Base-by-base conservation (phyloP, 2,888 invertebrate genomes). In the Neocrepidodera transversa region DNA sequence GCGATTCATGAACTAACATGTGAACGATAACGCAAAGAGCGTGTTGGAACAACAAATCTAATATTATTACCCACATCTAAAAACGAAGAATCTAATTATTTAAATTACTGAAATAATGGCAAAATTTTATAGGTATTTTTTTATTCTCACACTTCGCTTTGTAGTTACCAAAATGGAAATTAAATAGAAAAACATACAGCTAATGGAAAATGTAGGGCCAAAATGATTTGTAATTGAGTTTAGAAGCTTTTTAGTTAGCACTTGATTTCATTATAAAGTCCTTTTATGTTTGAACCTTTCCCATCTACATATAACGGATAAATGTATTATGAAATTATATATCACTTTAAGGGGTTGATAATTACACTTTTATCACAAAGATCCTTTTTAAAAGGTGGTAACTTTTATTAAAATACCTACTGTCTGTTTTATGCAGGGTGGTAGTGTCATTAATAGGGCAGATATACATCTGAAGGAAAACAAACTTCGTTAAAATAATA, bases 271-370 rank as follows among this genome's bases (percentile, higher is more conserved):
- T 76, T 76, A 76, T 62, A 58, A 64, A 68, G 66, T 65, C 73
- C 75, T 75, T 77, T 76, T 73, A 73, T 73, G 74, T 72, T 65
- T 65, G 64, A 71, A 68, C 71, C 74, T 69, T 75, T 71, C 68
- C 73, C 69, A 71, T 71, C 74, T 73, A 71, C 73, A 73, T 73
- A 72, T 71, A 74, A 74, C 73, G 70, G 68, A 71, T 74, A 74
- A 73, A 75, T 74, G 64, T 74, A 73, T 76, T 76, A 76, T 75
- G 71, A 74, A 74, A 76, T 76, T 76, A 75, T 65, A 68, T 73
- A 68, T 69, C 69, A 71, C 72, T 74, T 72, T 70, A 75, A 72
- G 74, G 74, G 75, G 72, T 68, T 71, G 66, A 70, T 75, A 76
- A 74, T 70, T 70, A 70, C 68, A 74, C 74, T 74, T 74, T 75